These are phyloP conservation scores for Matsumyia berberina DNA, from an alignment of 2,888 invertebrate genomes.

Conservation along the genomic window DNA sequence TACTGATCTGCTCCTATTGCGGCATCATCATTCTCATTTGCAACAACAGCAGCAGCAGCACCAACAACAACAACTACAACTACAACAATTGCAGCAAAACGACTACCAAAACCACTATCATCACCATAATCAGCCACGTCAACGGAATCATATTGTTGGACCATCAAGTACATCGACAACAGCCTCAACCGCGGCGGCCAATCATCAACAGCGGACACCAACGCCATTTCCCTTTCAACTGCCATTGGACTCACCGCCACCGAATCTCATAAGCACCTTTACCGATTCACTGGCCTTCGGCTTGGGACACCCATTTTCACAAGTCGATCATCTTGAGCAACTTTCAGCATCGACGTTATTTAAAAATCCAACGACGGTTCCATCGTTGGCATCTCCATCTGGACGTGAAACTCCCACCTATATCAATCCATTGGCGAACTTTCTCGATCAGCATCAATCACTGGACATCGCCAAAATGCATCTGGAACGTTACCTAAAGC, in stretches of 20 bases:
- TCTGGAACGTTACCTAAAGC: constrained; percentile 80
- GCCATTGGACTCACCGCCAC: constrained; percentile 36
- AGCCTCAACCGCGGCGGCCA: constrained; percentile 55
- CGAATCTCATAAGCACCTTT: constrained; percentile 54
- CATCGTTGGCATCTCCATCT: constrained; percentile 44
- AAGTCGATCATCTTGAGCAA: too few relatives aligned
- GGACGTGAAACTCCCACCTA: constrained; percentile 67
- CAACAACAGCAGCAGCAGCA: constrained; percentile 72
- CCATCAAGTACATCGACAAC: constrained; percentile 74
- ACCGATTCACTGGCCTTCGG: constrained; percentile 58
- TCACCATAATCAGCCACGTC: constrained; percentile 62
- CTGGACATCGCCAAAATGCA: constrained; percentile 83
- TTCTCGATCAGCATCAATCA: constrained; percentile 80
- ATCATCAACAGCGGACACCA: constrained; percentile 72
- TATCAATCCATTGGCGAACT: constrained; percentile 78
- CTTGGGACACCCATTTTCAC: constrained; percentile 30
- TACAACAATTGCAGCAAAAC: constrained; percentile 68
- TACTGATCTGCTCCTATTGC: constrained; percentile 76
- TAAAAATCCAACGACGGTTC: constrained; percentile 37
- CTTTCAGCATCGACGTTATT: constrained; percentile 40
- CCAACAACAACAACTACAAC: too few relatives aligned
- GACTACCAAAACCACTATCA: constrained; percentile 60
- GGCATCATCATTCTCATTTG: constrained; percentile 78
- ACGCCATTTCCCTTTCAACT: constrained; percentile 62
- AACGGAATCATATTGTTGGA: constrained; percentile 24